Conservation (phyloP, 1,140 invertebrate species). For the Anoplolepis gracilipes region DNA sequence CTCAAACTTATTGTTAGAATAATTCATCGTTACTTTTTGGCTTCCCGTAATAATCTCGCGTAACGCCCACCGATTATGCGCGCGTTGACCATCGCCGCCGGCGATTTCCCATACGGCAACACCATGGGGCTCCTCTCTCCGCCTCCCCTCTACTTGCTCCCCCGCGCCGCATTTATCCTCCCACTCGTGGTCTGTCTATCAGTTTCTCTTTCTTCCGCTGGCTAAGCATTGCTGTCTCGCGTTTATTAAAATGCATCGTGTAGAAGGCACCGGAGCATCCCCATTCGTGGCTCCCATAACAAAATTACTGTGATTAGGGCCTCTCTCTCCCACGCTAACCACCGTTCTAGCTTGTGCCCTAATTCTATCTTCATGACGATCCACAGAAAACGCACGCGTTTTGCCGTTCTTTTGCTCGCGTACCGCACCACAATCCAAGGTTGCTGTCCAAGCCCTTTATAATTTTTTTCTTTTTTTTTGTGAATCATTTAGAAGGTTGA, state of each 20-base stretch:
- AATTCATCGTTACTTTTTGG: constrained; percentile 82
- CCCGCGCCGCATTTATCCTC: constrained; percentile 11
- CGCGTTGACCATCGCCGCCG: constrained; percentile 74
- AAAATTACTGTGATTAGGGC: constrained; percentile 81
- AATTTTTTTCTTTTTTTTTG: constrained; percentile 33
- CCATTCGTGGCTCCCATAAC: constrained; percentile 73
- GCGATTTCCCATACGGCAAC: constrained; percentile 82
- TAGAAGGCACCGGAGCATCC: constrained; percentile 57
- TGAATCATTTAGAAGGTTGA: constrained; percentile 18
- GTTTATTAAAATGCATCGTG: constrained; percentile 77
- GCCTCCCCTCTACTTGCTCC: background rate
- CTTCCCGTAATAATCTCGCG: constrained; percentile 77
- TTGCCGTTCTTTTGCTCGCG: constrained; percentile 30
- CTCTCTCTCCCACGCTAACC: constrained; percentile 80
- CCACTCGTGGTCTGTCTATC: background rate
- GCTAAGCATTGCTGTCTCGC: constrained; percentile 50
- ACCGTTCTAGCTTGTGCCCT: constrained; percentile 73
- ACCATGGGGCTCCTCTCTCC: constrained; percentile 68
- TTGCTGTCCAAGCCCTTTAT: constrained; percentile 28
- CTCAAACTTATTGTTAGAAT: constrained; percentile 66
- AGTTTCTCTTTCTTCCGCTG: constrained; percentile 37
- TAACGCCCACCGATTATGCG: constrained; percentile 80
- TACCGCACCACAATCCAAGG: constrained; percentile 52
- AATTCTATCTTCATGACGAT: constrained; percentile 70
- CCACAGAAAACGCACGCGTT: constrained; percentile 15